Evolutionary conservation across 2,888 invertebrate genomes (phyloP).

Genomic region (Chloroclysta siterata): DNA sequence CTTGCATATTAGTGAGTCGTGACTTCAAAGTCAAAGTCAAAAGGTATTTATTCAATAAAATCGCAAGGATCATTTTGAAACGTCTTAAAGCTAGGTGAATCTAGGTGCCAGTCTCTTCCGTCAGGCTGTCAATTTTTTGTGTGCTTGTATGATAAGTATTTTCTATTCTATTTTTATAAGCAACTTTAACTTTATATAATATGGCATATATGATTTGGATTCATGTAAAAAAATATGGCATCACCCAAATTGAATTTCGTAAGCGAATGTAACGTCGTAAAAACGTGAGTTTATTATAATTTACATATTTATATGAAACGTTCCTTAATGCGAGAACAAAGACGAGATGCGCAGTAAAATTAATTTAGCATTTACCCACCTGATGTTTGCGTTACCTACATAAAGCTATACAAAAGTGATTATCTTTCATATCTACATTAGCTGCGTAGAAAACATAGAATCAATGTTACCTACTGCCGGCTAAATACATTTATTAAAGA

Average conservation of each 20-base stretch:
- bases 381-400: slow-evolving; percentile 34
- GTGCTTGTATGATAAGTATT: no score
- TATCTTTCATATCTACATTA: slow-evolving; percentile 36
- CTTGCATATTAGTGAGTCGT: no score
- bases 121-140: no score
- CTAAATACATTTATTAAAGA: no score
- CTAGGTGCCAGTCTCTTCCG: no score
- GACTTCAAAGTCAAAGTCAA: no score
- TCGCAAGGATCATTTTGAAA: no score
- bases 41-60: no score
- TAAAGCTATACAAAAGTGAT: slow-evolving; percentile 37
- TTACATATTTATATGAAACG: slow-evolving; percentile 26
- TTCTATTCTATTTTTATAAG: no score
- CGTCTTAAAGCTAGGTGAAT: no score
- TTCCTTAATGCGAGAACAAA: slow-evolving; percentile 36
- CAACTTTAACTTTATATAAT: no score
- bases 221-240: slow-evolving; percentile 7
- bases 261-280: slow-evolving; percentile 19
- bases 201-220: neutral
- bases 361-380: slow-evolving; percentile 31
- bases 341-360: slow-evolving; percentile 29
- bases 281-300: slow-evolving; percentile 25
- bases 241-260: slow-evolving; percentile 14
- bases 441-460: slow-evolving; percentile 9
- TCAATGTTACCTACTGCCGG: no score